Evolutionary conservation across 2,113 vertebrate genomes (phyloP), one percentile per base, ranked within the genome.

Genomic region (Ellobius talpinus): DNA sequence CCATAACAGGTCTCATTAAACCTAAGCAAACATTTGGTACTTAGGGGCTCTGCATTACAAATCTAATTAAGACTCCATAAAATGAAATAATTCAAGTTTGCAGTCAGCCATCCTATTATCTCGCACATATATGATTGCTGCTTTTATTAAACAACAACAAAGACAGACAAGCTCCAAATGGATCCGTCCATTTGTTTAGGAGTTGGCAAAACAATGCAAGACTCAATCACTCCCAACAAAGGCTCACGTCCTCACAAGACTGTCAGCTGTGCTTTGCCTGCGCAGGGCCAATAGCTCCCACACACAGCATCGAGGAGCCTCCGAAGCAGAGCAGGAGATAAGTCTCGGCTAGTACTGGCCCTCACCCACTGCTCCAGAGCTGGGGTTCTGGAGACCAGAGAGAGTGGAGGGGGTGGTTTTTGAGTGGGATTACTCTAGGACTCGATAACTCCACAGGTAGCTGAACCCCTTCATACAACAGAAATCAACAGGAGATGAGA

Each of bases 51-150:
- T 3, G 65, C 92, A 29, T 97, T 86, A 86, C 96, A 97, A 93
- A 96, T 95, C 97, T 95, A 96, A 97, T 96, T 96, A 97, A 97
- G 96, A 90, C 95, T 97, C 95, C 96, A 81, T 90, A 90, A 97
- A 95, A 97, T 81, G 79, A 95, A 96, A 97, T 95, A 95, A 95
- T 86, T 95, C 96, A 36, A 90, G 93, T 39, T 91, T 84, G 90
- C 87, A 55, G 74, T 92, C 96, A 86, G 45, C 93, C 79, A 1
- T 66, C n/a, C 92, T 93, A 89, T 94, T 73, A 66, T 92, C 96
- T 86, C 79, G 0, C 89, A 74, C 0, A 74, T 79, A 47, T 92
- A 63, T 82, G 94, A 95, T 88, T 81, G 93, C 90, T 87, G 79
- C 92, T 86, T 86, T 95, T 95, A 93, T 95, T 95, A 73, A 94